Evolutionary conservation across 1,140 invertebrate species (phyloP), one percentile per base, ranked within the genome.

Genomic region (Microplitis demolitor): DNA sequence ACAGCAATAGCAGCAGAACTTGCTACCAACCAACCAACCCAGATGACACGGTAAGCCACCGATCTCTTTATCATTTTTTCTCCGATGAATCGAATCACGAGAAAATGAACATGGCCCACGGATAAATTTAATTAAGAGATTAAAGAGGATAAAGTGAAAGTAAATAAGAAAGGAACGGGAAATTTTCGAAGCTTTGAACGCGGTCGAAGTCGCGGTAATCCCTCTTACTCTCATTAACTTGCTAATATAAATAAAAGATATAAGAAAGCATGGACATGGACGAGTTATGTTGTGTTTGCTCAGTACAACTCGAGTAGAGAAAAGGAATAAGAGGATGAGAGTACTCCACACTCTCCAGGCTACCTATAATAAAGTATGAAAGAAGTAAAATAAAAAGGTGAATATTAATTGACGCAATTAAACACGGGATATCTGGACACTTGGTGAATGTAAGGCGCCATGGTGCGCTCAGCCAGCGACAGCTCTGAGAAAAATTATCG

Each of bases 361-460:
- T 62, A 39, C 61, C 13, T 5, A 35, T 31, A 61, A 61, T 45
- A 69, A 54, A 37, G 60, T 50, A 64, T 24, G 66, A 35, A 39
- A 34, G 54, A 69, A 71, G 72, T 56, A 67, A 68, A 67, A 69
- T 69, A 66, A 63, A 66, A 67, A 67, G 71, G 74, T 66, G 78
- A 77, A 76, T 80, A 81, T 81, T 81, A 81, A 81, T 81, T 81
- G 78, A 77, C 69, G 76, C 75, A 79, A 81, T 81, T 80, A 81
- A 81, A 73, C 45, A 58, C 70, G 45, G 71, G 70, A 69, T 79
- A 76, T 79, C 75, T 54, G 53, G 53, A 16, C 16, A 14, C n/a
- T 54, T 54, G 13, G 39, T 45, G 5, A 45, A 45, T 45, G 39
- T 45, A 45, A 45, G 39, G 53, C 53, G 53, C 53, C 13, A 54